A percentile compares a stretch with the other conserved stretches of the same genome.
Conservation (phyloP, 2,113 vertebrate genomes). For the Melozone crissalis region DNA sequence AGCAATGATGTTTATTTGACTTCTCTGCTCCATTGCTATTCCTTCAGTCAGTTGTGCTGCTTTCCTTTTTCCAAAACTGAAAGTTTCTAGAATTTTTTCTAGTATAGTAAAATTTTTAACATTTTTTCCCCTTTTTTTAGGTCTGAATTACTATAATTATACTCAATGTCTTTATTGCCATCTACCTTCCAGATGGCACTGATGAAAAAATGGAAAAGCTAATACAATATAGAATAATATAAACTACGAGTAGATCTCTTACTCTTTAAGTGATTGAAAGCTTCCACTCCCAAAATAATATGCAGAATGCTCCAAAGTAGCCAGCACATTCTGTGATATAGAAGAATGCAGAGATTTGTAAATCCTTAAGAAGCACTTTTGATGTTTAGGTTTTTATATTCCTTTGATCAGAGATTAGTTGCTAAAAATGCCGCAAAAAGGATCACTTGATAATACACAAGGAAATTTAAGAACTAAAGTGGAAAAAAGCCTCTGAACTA, state of each 20-base stretch:
- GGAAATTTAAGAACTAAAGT: not conserved
- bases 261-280: constrained; percentile 21
- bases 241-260: not conserved
- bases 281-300: not conserved
- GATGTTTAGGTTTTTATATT: not conserved
- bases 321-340: not conserved
- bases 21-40: not conserved
- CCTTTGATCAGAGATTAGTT: constrained; percentile 31
- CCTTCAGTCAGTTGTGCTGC: not conserved
- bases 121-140: not conserved
- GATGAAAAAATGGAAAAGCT: constrained; percentile 1
- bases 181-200: not conserved
- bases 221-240: constrained; percentile 25
- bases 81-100: not conserved
- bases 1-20: not conserved
- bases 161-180: constrained; percentile 16
- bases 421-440: not conserved
- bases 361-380: constrained; percentile 18
- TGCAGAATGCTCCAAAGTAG: not conserved
- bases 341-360: constrained; percentile 3
- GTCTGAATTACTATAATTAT: constrained; percentile 40
- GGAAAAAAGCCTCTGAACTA: not conserved
- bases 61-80: not conserved
- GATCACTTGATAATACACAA: not conserved
- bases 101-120: not conserved